phyloP scores from a whole-genome alignment of 2,888 invertebrate genomes.

The Resseliella maxima region DNA sequence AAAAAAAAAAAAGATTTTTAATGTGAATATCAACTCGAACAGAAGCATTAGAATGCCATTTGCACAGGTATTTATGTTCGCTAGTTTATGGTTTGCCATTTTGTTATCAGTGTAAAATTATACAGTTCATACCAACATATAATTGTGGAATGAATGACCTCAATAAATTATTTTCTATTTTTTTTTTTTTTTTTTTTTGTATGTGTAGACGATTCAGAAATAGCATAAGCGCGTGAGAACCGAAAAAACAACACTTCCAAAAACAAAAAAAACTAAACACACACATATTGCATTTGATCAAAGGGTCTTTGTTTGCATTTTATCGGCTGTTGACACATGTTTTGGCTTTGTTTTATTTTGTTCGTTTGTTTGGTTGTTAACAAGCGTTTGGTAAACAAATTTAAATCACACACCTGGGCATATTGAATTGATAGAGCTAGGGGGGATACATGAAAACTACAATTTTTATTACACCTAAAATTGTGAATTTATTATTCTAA shows the following conservation, averaged over 20 bases:
- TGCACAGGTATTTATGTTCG: neutral
- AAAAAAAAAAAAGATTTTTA: neutral
- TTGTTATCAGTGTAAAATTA: neutral
- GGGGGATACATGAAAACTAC: neutral
- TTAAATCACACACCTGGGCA: slow-evolving; percentile 41
- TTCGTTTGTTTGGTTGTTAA: neutral
- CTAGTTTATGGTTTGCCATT: neutral
- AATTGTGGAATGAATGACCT: neutral
- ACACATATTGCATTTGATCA: neutral
- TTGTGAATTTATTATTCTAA: neutral
- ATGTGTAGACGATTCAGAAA: neutral
- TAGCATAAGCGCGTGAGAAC: neutral
- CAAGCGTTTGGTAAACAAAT: slow-evolving; percentile 4
- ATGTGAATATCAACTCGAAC: neutral
- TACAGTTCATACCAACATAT: neutral
- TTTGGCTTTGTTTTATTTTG: neutral
- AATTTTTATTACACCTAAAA: neutral
- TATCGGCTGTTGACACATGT: slow-evolving; percentile 51
- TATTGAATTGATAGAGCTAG: neutral
- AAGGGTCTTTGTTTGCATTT: slow-evolving; percentile 42
- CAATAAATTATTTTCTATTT: neutral
- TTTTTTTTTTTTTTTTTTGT: neutral
- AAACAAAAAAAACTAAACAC: neutral
- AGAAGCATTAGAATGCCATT: neutral
- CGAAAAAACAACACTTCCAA: neutral